phyloP scores from a whole-genome alignment of 2,888 invertebrate genomes.

The Aporophyla nigra region DNA sequence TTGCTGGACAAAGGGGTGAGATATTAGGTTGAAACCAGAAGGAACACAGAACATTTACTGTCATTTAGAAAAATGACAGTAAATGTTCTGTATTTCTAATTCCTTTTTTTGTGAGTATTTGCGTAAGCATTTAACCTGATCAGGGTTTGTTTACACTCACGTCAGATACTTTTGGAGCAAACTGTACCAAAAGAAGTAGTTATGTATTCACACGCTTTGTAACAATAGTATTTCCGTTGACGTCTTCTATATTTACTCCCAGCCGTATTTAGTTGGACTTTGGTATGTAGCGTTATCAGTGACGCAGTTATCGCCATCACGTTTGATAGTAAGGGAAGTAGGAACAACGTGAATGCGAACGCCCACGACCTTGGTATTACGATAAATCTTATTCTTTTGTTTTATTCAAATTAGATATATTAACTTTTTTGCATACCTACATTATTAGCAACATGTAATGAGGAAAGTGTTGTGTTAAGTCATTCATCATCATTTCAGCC shows the following conservation, averaged over 20 bases:
- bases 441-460: background rate
- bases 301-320: constrained; percentile 51
- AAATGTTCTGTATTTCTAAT: too few species aligned
- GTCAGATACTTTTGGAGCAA: background rate
- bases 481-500: too few species aligned
- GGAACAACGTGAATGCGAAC: constrained; percentile 17
- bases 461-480: too few species aligned
- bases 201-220: constrained; percentile 6
- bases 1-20: background rate
- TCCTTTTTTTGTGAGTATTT: background rate
- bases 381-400: constrained; percentile 39
- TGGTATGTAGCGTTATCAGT: constrained; percentile 44
- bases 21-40: too few species aligned
- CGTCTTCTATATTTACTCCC: constrained; percentile 13
- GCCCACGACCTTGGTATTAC: constrained; percentile 22
- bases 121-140: background rate
- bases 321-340: constrained; percentile 42
- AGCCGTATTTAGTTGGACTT: constrained; percentile 45
- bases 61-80: too few species aligned
- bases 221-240: constrained; percentile 17
- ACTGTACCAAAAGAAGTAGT: too few species aligned
- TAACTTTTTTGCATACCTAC: background rate
- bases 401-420: constrained; percentile 6
- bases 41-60: too few species aligned
- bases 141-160: background rate